These are phyloP conservation scores for Parapsyche elsis DNA, from an alignment of 1,140 invertebrate genomes.

Conservation along the genomic window DNA sequence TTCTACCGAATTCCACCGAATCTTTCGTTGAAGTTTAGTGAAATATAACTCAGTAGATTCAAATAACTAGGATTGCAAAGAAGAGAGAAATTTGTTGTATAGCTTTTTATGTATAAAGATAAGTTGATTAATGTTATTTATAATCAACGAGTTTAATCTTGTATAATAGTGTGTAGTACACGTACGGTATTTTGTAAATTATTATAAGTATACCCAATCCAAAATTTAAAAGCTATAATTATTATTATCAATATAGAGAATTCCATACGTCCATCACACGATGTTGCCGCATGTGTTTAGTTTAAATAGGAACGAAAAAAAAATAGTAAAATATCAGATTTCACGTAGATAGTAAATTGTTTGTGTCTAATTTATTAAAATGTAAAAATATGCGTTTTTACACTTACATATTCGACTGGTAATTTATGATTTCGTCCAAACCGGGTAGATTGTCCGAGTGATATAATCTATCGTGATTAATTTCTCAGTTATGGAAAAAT, in stretches of 20 bases:
- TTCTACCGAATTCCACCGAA: no score
- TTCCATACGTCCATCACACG: neutral
- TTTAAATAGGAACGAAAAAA: neutral
- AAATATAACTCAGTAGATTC: no score
- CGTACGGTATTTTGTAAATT: no score
- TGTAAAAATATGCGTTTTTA: slow-evolving; percentile 23
- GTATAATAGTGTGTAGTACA: no score
- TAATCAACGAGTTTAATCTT: no score
- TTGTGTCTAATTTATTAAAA: slow-evolving; percentile 15
- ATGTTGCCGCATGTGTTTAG: neutral
- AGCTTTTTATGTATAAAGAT: no score
- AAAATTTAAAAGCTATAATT: no score
- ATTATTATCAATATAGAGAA: neutral
- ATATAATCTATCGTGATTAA: slow-evolving; percentile 16
- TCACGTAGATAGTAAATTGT: slow-evolving; percentile 7
- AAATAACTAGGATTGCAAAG: no score
- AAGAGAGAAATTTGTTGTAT: no score
- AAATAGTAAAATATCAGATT: slow-evolving; percentile 22
- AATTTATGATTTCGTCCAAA: slow-evolving; percentile 24
- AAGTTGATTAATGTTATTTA: no score
- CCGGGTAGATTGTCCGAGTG: neutral
- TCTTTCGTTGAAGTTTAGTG: no score
- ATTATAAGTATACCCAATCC: no score
- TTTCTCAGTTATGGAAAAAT: neutral
- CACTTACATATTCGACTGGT: neutral